Base-by-base conservation (phyloP, 2,113 vertebrate genomes). In the Charadrius vociferus region DNA sequence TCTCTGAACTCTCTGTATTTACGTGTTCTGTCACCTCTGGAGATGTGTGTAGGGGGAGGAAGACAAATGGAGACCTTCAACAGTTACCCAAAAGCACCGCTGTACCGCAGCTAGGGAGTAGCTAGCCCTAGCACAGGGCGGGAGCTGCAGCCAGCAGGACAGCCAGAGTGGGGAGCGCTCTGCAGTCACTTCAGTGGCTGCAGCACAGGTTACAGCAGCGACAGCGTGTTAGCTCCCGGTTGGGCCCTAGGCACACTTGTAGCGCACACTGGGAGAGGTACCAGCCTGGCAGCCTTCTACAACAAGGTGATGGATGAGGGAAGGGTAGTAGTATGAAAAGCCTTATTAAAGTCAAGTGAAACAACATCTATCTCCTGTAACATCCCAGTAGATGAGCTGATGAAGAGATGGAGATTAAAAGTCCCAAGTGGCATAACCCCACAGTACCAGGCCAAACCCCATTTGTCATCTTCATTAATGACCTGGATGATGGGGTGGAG, bases 21-120 rank as follows among this genome's bases (percentile, higher is more conserved):
- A 4, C 13, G 13, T 14, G 52, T 13, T 4, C 22, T 1, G 4
- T 26, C 29, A 9, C 52, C 41, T 27, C 36, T 39, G 16, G 26
- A 18, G 68, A 29, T 0, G 1, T 0, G 1, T 49, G 50, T 39
- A 30, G 0, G 2, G 30, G 47, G 34, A 72, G 39, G n/a, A 62
- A 17, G 52, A 29, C 41, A 43, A 49, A 4, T 0, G 19, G 36
- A 41, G 37, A 24, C 10, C 32, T 56, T n/a, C 11, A 8, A 5
- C 8, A 36, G 50, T 17, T 45, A n/a, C 34, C 14, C 24, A 3
- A 26, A 56, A 32, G 26, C 1, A 47, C 37, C 14, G 3, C 34
- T 12, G 62, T 12, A 7, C 9, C 22, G 81, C 29, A 47, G 14
- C 1, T 1, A 5, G 14, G 19, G 14, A 63, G n/a, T 0, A 3